Conservation (phyloP, 2,113 vertebrate species). For the Apistogramma diplotaenia region DNA sequence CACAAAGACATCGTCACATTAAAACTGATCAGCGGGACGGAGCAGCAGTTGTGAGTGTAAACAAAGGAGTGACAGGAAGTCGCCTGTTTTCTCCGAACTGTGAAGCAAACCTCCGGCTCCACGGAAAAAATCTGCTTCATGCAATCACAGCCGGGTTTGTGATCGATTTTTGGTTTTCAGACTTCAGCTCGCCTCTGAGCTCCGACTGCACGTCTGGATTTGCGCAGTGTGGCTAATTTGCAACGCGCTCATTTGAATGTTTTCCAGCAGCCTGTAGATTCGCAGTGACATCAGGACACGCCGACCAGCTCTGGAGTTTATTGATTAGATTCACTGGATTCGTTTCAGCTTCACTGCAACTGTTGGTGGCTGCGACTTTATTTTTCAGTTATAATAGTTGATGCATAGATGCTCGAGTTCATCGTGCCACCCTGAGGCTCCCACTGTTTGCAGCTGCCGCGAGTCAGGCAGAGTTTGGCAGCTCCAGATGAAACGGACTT, state of each 20-base stretch:
- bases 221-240: background rate
- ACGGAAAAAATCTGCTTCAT: background rate
- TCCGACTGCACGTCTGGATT: background rate
- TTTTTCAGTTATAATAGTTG: background rate
- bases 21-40: too few relatives aligned
- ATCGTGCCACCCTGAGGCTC: background rate
- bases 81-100: background rate
- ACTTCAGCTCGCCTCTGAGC: background rate
- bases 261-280: background rate
- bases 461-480: background rate
- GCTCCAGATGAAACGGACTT: background rate
- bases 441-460: background rate
- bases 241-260: background rate
- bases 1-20: background rate
- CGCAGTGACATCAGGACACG: background rate
- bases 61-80: background rate
- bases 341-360: background rate
- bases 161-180: background rate
- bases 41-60: background rate
- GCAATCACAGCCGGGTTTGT: background rate
- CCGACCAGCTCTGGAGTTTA: background rate
- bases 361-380: background rate
- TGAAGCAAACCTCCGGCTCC: background rate
- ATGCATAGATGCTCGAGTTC: background rate
- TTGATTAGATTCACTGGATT: background rate